Conservation (phyloP, 2,113 vertebrate species). For the Peucedramus taeniatus region DNA sequence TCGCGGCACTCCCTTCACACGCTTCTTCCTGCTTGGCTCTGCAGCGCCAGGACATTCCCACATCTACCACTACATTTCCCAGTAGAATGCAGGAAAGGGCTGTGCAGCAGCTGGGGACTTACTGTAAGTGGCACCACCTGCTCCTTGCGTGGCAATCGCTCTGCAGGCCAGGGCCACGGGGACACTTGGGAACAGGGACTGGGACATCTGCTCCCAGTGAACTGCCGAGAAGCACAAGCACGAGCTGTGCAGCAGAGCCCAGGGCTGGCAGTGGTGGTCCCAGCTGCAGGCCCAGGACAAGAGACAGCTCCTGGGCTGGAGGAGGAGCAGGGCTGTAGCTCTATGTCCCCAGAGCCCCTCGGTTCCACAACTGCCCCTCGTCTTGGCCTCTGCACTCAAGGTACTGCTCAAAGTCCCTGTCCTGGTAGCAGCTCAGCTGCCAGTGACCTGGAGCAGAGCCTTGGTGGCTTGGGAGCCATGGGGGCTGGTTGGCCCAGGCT, state of each 20-base stretch:
- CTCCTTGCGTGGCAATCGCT: conserved; percentile 41
- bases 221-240: background rate
- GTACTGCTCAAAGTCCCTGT: background rate
- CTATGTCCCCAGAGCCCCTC: accelerated
- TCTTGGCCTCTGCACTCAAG: background rate
- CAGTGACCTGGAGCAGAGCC: background rate
- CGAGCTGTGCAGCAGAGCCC: background rate
- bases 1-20: background rate
- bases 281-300: accelerated
- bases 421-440: background rate
- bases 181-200: background rate
- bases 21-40: background rate
- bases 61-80: background rate
- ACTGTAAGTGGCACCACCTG: conserved; percentile 67
- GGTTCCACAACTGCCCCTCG: background rate
- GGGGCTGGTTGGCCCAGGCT: background rate
- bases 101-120: conserved; percentile 44
- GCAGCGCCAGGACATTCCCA: background rate
- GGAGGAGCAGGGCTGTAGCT: background rate
- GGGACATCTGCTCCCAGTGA: background rate
- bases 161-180: background rate
- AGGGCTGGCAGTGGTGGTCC: background rate
- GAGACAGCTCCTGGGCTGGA: background rate
- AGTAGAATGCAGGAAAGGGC: background rate
- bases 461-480: accelerated